These are phyloP conservation scores for Galerucella nymphaeae DNA, from an alignment of 2,888 invertebrate species.

Conservation along the genomic window DNA sequence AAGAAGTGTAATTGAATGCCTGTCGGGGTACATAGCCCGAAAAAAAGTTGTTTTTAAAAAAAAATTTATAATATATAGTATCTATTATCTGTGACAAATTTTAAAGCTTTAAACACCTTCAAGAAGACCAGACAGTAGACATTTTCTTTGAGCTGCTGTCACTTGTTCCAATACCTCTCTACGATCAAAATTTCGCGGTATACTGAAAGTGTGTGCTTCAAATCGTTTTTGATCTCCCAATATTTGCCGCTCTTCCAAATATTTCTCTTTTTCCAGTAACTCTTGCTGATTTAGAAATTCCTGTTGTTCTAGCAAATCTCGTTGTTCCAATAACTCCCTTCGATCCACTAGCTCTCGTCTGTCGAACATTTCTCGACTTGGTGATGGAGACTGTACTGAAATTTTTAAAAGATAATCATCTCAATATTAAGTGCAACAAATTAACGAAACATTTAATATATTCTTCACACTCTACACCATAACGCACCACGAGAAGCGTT, in stretches of 20 bases:
- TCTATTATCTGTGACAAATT: too few species aligned
- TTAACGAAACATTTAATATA: too few species aligned
- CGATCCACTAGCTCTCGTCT: neutral
- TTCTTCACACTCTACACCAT: too few species aligned
- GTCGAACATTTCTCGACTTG: neutral
- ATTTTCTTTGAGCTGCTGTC: neutral
- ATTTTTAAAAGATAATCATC: neutral
- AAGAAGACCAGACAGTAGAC: neutral
- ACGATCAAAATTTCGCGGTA: neutral
- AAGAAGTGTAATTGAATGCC: too few species aligned
- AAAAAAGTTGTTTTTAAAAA: too few species aligned
- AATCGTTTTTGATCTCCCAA: neutral
- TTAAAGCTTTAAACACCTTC: neutral
- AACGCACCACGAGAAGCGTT: too few species aligned
- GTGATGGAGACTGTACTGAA: neutral
- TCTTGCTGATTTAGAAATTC: neutral
- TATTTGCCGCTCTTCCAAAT: neutral
- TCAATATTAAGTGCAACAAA: too few species aligned
- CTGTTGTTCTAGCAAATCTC: slow-evolving; percentile 6
- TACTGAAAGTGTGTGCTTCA: neutral
- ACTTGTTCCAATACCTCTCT: neutral
- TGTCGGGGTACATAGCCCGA: too few species aligned
- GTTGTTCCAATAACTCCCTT: slow-evolving; percentile 14
- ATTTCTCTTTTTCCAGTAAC: neutral
- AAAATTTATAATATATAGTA: too few species aligned